Evolutionary conservation across 2,113 vertebrate genomes (phyloP).

Genomic region (rat (Rattus norvegicus)): DNA sequence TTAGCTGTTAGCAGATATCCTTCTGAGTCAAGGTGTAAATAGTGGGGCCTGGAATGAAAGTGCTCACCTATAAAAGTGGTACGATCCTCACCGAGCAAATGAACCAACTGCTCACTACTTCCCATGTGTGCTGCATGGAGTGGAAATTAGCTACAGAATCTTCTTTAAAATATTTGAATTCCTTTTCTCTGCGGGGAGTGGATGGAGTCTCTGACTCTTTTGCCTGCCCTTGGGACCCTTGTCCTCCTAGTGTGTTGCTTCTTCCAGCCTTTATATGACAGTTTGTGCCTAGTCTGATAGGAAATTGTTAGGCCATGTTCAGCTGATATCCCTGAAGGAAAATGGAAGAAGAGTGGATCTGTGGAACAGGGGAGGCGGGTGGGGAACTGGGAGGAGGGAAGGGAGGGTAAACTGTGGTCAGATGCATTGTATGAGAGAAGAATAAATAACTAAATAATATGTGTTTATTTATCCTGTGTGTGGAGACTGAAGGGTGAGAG

Average conservation of each 20-base stretch:
- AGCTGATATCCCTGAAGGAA: not conserved
- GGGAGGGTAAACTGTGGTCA: not conserved
- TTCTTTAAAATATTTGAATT: not conserved
- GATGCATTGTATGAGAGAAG: not conserved
- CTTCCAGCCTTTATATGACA: not conserved
- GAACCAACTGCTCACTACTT: slow-evolving; percentile 4
- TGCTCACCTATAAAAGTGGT: not conserved
- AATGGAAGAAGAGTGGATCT: not conserved
- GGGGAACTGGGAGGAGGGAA: not conserved
- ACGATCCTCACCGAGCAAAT: not conserved
- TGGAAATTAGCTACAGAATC: not conserved
- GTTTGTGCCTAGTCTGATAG: not conserved
- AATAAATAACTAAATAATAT: not conserved
- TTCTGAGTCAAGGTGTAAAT: slow-evolving; percentile 40
- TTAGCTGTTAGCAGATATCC: not conserved
- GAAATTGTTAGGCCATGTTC: not conserved
- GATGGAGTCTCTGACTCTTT: not conserved
- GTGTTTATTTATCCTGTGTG: not conserved
- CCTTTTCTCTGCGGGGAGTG: not conserved
- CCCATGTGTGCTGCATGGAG: not conserved
- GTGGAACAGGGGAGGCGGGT: not conserved
- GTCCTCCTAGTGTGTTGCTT: not conserved
- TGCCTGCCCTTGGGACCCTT: not conserved
- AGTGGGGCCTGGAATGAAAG: slow-evolving; percentile 5
- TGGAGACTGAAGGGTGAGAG: not conserved